Base-by-base conservation (phyloP, 2,888 invertebrate genomes). In the Tenthredo notha region DNA sequence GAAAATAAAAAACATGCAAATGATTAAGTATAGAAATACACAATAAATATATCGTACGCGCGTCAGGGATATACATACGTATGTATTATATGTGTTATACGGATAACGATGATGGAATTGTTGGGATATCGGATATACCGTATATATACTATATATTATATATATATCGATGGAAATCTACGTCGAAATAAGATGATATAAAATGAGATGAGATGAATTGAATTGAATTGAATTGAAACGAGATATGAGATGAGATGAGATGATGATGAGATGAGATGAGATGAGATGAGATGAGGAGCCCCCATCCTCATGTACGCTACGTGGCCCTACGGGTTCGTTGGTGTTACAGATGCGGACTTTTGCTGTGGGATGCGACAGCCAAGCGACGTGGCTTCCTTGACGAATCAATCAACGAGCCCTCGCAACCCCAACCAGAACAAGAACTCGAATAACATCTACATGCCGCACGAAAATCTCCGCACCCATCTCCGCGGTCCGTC, bases 281-380 rank as follows among this genome's bases (percentile, higher is more conserved):
- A 54, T 50, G 65, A 67, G 18, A 54, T 50, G 85, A 86, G 87
- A 87, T 88, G 88, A 88, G 88, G 88, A 89, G 88, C 89, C 10
- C 21, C 10, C 40, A 77, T 54, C 50, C n/a, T 37, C 85, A 74
- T 86, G 86, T 83, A 86, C 88, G 86, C 87, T 86, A 88, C 87
- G 87, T 87, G 87, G 87, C 87, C 88, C 88, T 87, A 87, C 86
- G 85, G 88, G 90, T 85, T 86, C 92, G 90, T 92, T 93, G 92
- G 94, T 95, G 95, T 96, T 97, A 94, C 97, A 97, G 97, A 97
- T 97, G 97, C 97, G 94, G 97, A 97, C 95, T 97, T 97, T 95
- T 97, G 97, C 96, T 97, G 97, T 95, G 97, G 97, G 94, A 95
- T 97, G 94, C 96, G 96, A 92, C 96, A 96, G 92, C 97, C 97